Percentiles rank a stretch among this genome's conserved stretches.
phyloP scores from a whole-genome alignment of 2,888 invertebrate species.

The Allophyes oxyacanthae region DNA sequence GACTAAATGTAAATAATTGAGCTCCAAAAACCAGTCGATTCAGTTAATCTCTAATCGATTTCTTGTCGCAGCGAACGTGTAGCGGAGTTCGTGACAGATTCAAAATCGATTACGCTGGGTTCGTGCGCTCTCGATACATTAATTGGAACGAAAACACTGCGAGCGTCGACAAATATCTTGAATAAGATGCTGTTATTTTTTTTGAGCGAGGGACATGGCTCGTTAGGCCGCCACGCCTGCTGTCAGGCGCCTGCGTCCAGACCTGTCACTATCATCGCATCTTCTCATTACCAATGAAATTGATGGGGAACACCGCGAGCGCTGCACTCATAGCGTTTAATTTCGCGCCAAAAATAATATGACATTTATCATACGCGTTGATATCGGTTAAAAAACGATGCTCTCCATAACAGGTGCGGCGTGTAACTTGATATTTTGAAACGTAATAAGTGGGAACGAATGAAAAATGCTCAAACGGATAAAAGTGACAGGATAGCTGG shows the following conservation, averaged over 20 bases:
- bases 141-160: conserved; percentile 78
- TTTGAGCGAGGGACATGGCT: conserved; percentile 62
- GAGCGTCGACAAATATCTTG: conserved; percentile 72
- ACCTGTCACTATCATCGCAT: conserved; percentile 72
- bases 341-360: conserved; percentile 65
- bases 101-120: conserved; percentile 72
- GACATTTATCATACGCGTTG: conserved; percentile 45
- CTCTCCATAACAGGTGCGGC: conserved; percentile 69
- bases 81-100: conserved; percentile 71
- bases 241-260: conserved; percentile 59
- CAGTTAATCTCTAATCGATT: conserved; percentile 65
- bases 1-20: conserved; percentile 58
- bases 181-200: conserved; percentile 61
- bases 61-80: conserved; percentile 65
- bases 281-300: conserved; percentile 73
- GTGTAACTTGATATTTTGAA: conserved; percentile 70
- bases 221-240: conserved; percentile 69
- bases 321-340: conserved; percentile 33
- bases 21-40: conserved; percentile 59
- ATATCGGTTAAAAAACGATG: conserved; percentile 47
- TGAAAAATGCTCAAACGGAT: conserved; percentile 71
- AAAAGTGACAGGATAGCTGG: conserved; percentile 70
- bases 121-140: conserved; percentile 78
- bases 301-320: conserved; percentile 68
- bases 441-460: conserved; percentile 60